These are phyloP conservation scores for Drosophila koepferae DNA, from an alignment of 2,888 invertebrate genomes.

Conservation along the genomic window DNA sequence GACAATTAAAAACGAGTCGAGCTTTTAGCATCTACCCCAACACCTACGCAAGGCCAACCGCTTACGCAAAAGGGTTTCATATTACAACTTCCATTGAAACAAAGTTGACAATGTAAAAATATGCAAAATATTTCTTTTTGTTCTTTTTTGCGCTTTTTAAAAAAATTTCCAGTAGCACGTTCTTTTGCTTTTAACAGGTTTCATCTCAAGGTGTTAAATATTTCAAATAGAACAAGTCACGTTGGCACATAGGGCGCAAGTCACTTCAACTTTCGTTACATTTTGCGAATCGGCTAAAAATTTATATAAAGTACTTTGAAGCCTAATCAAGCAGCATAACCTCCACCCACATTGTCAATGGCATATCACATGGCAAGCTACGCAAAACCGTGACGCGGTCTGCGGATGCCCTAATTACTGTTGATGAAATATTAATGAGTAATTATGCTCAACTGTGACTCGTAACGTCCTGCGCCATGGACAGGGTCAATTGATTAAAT, in stretches of 20 bases:
- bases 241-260: slow-evolving; percentile 49
- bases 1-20: slow-evolving; percentile 59
- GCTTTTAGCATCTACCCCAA: background rate
- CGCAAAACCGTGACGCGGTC: slow-evolving; percentile 42
- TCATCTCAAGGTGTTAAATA: slow-evolving; percentile 52
- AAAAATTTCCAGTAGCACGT: slow-evolving; percentile 19
- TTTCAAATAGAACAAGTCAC: slow-evolving; percentile 62
- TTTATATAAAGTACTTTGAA: slow-evolving; percentile 46
- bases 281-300: slow-evolving; percentile 14
- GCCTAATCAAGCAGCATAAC: slow-evolving; percentile 10
- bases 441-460: slow-evolving; percentile 63
- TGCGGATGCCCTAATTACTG: slow-evolving; percentile 57
- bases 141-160: background rate
- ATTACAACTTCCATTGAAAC: slow-evolving; percentile 57
- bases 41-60: slow-evolving; percentile 15
- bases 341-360: slow-evolving; percentile 38
- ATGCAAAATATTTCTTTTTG: slow-evolving; percentile 43
- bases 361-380: slow-evolving; percentile 12
- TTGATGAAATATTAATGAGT: slow-evolving; percentile 77
- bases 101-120: slow-evolving; percentile 62
- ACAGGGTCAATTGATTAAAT: slow-evolving; percentile 39
- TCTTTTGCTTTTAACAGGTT: slow-evolving; percentile 31
- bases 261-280: slow-evolving; percentile 15
- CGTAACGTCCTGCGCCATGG: slow-evolving; percentile 21
- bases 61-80: slow-evolving; percentile 79